Conservation (phyloP, 2,113 vertebrate species). For the Cyphomyrus plagiostoma region DNA sequence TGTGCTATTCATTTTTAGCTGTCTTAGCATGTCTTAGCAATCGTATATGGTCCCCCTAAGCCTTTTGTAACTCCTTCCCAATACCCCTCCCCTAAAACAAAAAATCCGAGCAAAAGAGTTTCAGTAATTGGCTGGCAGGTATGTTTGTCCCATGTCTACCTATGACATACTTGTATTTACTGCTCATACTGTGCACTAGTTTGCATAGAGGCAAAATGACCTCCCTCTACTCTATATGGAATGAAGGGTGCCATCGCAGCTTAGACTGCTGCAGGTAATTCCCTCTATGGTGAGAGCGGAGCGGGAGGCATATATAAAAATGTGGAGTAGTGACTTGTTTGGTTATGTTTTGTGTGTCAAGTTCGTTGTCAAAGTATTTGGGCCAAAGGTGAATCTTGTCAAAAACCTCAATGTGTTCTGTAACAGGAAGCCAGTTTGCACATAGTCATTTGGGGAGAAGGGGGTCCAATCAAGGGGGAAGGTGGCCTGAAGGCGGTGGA, state of each 20-base stretch:
- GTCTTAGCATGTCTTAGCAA: neutral
- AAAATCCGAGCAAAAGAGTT: neutral
- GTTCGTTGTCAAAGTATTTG: neutral
- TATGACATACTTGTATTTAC: neutral
- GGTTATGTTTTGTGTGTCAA: neutral
- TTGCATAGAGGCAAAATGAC: neutral
- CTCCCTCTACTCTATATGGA: neutral
- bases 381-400: neutral
- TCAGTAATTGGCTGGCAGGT: neutral
- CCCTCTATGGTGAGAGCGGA: neutral
- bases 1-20: neutral
- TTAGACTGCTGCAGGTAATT: neutral
- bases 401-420: neutral
- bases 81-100: neutral
- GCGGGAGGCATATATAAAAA: neutral
- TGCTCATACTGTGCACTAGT: neutral
- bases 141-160: neutral
- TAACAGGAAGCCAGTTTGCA: neutral
- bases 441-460: neutral
- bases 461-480: neutral
- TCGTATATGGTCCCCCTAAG: neutral
- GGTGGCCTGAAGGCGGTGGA: neutral
- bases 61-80: neutral
- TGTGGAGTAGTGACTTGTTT: neutral
- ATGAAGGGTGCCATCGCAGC: neutral